phyloP scores from a whole-genome alignment of 2,113 vertebrate species.

The Takifugu bimaculatus region DNA sequence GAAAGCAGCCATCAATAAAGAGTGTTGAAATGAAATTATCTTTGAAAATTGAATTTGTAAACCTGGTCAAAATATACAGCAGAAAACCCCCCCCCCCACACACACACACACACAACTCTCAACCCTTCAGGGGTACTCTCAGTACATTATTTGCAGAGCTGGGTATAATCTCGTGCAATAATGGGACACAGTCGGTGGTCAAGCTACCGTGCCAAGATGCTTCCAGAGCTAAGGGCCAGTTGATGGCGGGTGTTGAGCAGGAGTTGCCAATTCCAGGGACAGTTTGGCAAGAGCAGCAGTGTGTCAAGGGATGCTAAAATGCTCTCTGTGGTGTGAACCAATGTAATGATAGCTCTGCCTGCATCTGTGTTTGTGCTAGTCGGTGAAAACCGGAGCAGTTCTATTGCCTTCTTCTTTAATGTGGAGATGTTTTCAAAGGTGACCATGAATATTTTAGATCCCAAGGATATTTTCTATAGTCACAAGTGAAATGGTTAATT shows the following conservation, averaged over 20 bases:
- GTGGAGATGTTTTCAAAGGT: conserved; percentile 13
- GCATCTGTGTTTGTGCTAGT: conserved; percentile 8
- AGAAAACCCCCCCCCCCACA: neutral
- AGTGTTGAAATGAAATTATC: too few relatives aligned
- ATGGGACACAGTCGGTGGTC: conserved; percentile 43
- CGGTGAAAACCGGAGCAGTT: neutral
- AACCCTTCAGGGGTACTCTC: conserved; percentile 34
- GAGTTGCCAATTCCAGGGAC: conserved; percentile 47
- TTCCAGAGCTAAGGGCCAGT: conserved; percentile 47
- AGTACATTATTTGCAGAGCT: conserved; percentile 46
- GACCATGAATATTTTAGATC: too few relatives aligned
- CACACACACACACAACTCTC: neutral
- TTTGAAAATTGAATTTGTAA: too few relatives aligned
- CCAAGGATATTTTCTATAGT: too few relatives aligned
- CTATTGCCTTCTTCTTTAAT: conserved; percentile 15
- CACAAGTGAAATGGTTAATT: too few relatives aligned
- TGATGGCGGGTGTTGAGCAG: conserved; percentile 43
- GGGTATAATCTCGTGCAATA: conserved; percentile 46
- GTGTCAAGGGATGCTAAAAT: conserved; percentile 36
- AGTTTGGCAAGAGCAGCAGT: conserved; percentile 46
- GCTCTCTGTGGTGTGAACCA: conserved; percentile 11
- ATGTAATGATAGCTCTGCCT: conserved; percentile 19
- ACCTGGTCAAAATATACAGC: too few relatives aligned
- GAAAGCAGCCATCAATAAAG: too few relatives aligned
- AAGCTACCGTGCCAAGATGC: conserved; percentile 54